Base-by-base conservation (phyloP, 2,888 invertebrate species). In the Ophraella communa region DNA sequence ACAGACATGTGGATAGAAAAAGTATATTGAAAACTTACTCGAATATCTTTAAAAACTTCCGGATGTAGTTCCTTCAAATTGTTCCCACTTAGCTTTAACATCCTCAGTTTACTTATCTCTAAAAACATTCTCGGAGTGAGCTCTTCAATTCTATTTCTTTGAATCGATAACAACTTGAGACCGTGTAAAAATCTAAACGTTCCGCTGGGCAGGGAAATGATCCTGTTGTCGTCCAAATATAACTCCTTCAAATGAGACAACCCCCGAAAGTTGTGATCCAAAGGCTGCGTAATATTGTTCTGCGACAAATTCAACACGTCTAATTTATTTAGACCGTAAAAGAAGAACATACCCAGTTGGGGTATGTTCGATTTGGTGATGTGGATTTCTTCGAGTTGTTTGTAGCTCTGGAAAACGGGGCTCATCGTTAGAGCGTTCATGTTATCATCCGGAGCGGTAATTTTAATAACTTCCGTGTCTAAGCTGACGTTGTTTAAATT, bases 331-430 rank as follows among this genome's bases (percentile, higher is more conserved):
- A 93, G 85, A 3, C 91, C 91, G 89, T 89, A 92, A 79, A 94
- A 92, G 14, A 92, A 90, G 74, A 90, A 88, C 67, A 88, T 86
- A 0, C 93, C 94, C 66, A 94, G 89, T 39, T 91, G 90, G 3
- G 93, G 93, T 35, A 94, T 83, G 76, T 91, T 91, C 0, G 92
- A 93, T 72, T 89, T 87, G n/a, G 88, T 88, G 54, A 93, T 91
- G 76, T 89, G 89, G 10, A 94, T 83, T 81, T 91, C 90, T 79
- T 90, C 88, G 23, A 94, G 84, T 61, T 82, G 80, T 45, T 79
- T 76, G 72, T 85, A 84, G 44, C 78, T 78, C 30, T 77, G 85
- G 75, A 93, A 89, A 39, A 89, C 87, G 5, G 91, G 90, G 18
- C 91, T 91, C 72, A 93, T 89, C 21, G 89, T 89, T 53, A 93